These are phyloP conservation scores for Drosophila greeni DNA, from an alignment of 2,888 invertebrate genomes.

Conservation along the genomic window DNA sequence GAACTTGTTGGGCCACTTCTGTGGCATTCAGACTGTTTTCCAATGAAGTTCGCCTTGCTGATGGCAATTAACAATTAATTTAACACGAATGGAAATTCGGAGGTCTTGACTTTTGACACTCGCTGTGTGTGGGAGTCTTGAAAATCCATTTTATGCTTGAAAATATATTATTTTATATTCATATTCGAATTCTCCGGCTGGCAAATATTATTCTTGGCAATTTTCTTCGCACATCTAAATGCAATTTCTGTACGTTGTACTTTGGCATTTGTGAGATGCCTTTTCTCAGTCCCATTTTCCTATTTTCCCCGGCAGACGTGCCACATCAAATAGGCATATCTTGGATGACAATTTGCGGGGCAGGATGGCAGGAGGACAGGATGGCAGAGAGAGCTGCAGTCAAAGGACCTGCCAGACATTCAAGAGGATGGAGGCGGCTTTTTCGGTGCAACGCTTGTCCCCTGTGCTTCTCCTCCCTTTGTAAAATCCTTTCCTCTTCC, in stretches of 20 bases:
- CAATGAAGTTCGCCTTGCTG: slow-evolving; percentile 10
- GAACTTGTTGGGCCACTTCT: slow-evolving; percentile 21
- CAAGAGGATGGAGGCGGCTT: slow-evolving; percentile 1
- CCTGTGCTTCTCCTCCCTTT: background rate
- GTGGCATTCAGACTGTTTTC: slow-evolving; percentile 2
- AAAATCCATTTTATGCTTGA: background rate
- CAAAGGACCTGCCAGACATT: slow-evolving; percentile 27
- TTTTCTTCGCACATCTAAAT: slow-evolving; percentile 32
- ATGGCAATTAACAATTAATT: slow-evolving; percentile 22
- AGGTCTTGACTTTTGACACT: slow-evolving; percentile 6
- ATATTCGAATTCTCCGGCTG: background rate
- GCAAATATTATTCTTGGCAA: slow-evolving; percentile 23
- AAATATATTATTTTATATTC: slow-evolving; percentile 12
- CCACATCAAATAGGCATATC: slow-evolving; percentile 21
- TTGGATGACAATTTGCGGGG: slow-evolving; percentile 18
- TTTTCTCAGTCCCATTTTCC: slow-evolving; percentile 8
- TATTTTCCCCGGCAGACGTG: slow-evolving; percentile 20
- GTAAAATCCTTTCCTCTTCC: background rate
- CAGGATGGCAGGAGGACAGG: background rate
- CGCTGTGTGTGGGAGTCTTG: background rate
- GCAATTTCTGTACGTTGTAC: slow-evolving; percentile 23
- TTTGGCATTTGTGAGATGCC: slow-evolving; percentile 30
- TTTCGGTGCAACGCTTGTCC: slow-evolving; percentile 22
- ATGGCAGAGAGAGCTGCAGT: background rate
- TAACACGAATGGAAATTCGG: slow-evolving; percentile 16